phyloP scores from a whole-genome alignment of 2,888 invertebrate genomes.

The Drosophila imparisetae region DNA sequence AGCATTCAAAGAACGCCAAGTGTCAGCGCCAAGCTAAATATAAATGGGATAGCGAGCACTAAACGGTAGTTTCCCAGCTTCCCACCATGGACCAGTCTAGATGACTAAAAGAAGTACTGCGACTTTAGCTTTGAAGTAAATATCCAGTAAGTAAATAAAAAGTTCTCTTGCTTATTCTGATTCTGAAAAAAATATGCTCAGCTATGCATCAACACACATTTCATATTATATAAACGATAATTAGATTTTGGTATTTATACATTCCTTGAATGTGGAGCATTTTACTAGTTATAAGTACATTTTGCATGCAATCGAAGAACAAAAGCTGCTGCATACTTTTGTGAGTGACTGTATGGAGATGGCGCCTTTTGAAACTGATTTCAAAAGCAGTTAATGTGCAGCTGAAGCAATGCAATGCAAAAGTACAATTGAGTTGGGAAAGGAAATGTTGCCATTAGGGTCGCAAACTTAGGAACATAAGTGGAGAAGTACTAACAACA shows the following conservation, averaged over 20 bases:
- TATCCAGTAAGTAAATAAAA: background rate
- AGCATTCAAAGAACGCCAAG: conserved; percentile 48
- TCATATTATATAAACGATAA: background rate
- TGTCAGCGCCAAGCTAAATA: conserved; percentile 45
- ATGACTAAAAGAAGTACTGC: background rate
- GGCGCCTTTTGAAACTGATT: conserved; percentile 1
- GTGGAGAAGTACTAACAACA: background rate
- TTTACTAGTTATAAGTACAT: background rate
- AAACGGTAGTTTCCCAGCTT: conserved; percentile 11
- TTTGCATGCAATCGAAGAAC: conserved; percentile 36
- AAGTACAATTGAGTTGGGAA: background rate
- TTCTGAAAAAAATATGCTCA: background rate
- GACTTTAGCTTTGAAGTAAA: background rate
- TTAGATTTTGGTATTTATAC: background rate
- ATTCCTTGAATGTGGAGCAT: background rate
- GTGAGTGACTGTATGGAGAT: conserved; percentile 29
- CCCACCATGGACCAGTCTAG: background rate
- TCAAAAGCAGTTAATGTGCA: conserved; percentile 5
- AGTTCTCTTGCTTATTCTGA: background rate
- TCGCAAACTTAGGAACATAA: background rate
- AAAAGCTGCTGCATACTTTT: conserved; percentile 50
- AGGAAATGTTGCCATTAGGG: background rate
- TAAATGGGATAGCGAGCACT: background rate
- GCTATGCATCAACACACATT: background rate
- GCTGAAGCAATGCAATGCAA: background rate